Evolutionary conservation across 2,797 vertebrate genomes (phyloP).

Genomic region (Urosaurus nigricauda): DNA sequence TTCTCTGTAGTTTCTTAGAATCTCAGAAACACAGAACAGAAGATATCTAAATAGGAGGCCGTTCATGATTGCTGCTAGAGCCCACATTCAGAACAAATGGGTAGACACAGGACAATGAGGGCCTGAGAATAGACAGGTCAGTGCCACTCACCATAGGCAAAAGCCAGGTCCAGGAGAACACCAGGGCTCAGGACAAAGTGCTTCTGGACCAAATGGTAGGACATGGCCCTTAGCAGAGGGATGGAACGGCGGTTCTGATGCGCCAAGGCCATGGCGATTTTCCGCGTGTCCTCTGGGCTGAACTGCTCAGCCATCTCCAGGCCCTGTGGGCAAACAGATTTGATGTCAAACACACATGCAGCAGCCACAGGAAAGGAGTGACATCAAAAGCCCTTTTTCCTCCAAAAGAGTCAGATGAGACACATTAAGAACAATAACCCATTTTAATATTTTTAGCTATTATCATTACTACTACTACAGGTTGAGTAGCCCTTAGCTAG

Average conservation of each 20-base stretch:
- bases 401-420: not conserved
- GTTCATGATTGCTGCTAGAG: not conserved
- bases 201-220: conserved; percentile 91
- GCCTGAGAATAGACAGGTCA: fast-evolving
- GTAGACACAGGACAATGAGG: too few species aligned
- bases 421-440: too few species aligned
- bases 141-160: conserved; percentile 84
- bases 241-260: conserved; percentile 84
- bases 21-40: too few species aligned
- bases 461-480: too few species aligned
- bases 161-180: conserved; percentile 86
- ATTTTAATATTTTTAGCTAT: too few species aligned
- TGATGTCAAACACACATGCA: not conserved
- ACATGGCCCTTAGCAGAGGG: conserved; percentile 90
- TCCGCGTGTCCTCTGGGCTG: conserved; percentile 84
- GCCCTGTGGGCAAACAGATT: conserved; percentile 77
- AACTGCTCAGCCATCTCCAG: conserved; percentile 90
- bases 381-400: fast-evolving
- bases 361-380: too few species aligned
- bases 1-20: too few species aligned
- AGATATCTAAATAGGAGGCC: too few species aligned
- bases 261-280: conserved; percentile 81
- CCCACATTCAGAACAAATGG: not conserved
- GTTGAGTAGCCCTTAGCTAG: too few species aligned
- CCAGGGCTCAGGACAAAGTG: conserved; percentile 80